Evolutionary conservation across 2,113 vertebrate species (phyloP).

Genomic region (Poicephalus gulielmi): DNA sequence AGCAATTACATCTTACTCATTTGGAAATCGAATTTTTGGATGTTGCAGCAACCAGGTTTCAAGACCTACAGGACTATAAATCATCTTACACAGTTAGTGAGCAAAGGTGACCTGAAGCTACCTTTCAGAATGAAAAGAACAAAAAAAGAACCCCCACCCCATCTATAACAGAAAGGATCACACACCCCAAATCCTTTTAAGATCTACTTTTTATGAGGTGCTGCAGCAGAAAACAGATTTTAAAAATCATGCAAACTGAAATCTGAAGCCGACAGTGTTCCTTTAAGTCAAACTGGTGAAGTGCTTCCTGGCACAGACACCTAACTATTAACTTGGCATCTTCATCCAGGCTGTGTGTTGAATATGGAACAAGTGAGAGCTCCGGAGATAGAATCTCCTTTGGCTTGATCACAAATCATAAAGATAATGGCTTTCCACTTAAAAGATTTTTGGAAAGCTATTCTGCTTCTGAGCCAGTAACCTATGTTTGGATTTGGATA

Average conservation of each 20-base stretch:
- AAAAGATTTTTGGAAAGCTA: slow-evolving; percentile 26
- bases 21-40: background rate
- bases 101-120: background rate
- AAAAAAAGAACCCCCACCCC: background rate
- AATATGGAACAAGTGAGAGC: slow-evolving; percentile 13
- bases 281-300: slow-evolving; percentile 3
- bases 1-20: background rate
- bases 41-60: background rate
- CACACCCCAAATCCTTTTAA: background rate
- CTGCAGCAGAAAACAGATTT: background rate
- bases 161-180: background rate
- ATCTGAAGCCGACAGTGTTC: background rate
- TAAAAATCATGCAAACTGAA: background rate
- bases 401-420: slow-evolving; percentile 32
- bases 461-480: slow-evolving; percentile 18
- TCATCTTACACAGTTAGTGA: background rate
- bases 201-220: background rate
- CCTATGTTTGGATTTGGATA: background rate
- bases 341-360: background rate
- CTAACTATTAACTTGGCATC: slow-evolving; percentile 48
- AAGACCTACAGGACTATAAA: background rate
- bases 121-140: background rate
- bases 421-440: slow-evolving; percentile 31
- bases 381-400: background rate
- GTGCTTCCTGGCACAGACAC: slow-evolving; percentile 26